A percentile compares a stretch with the other conserved stretches of the same genome.
These are phyloP conservation scores for Rhynchonycteris naso DNA, from an alignment of 2,797 vertebrate genomes.

Conservation along the genomic window DNA sequence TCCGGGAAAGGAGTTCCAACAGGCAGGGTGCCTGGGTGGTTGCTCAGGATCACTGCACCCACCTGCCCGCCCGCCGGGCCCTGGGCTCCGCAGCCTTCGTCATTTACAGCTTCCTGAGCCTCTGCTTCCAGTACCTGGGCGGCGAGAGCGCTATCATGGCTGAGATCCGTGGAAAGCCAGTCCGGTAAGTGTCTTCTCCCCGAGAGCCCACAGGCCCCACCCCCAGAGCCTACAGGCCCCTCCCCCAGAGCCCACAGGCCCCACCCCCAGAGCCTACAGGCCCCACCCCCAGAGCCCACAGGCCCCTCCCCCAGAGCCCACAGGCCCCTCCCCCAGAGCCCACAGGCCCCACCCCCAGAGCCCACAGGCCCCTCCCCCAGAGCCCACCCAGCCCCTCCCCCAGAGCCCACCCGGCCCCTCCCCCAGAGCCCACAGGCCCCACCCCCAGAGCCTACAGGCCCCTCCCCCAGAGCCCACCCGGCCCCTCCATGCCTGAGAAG, in stretches of 20 bases:
- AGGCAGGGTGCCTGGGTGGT: fast-evolving
- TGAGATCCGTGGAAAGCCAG: conserved; percentile 96
- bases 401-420: too few relatives aligned
- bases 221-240: too few relatives aligned
- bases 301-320: too few relatives aligned
- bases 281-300: too few relatives aligned
- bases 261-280: too few relatives aligned
- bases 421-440: too few relatives aligned
- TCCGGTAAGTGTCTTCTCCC: conserved; percentile 88
- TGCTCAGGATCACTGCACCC: neutral
- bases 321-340: too few relatives aligned
- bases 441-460: too few relatives aligned
- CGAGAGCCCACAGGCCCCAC: neutral
- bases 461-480: fast-evolving
- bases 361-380: too few relatives aligned
- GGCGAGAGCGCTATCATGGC: conserved; percentile 98
- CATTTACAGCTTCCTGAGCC: conserved; percentile 98
- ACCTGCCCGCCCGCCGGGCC: neutral
- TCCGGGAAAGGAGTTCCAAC: fast-evolving
- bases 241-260: too few relatives aligned
- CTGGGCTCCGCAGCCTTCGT: conserved; percentile 91
- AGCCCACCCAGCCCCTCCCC: too few relatives aligned
- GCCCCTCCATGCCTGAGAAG: neutral
- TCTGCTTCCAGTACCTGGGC: conserved; percentile 98
- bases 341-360: too few relatives aligned